Evolutionary conservation across 1,140 invertebrate species (phyloP).

Genomic region (Drosophila kikkawai): DNA sequence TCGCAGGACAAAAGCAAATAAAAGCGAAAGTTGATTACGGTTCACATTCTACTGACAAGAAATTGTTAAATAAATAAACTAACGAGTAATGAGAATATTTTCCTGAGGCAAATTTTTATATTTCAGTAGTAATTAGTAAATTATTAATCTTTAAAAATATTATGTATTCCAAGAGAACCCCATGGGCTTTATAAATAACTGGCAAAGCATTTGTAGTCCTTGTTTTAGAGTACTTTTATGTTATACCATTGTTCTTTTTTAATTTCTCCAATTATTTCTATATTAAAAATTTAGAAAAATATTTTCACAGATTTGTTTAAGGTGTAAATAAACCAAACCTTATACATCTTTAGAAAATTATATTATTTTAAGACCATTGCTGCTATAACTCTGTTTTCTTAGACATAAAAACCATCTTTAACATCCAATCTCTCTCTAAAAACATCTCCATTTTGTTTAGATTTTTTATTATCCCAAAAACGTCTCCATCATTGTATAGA

Average conservation of each 20-base stretch:
- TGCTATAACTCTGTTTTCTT: not conserved
- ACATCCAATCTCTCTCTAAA: not conserved
- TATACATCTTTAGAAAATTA: too few species aligned
- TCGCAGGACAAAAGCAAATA: not conserved
- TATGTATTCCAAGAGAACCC: not conserved
- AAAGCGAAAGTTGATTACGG: slow-evolving; percentile 2
- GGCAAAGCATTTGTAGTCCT: too few species aligned
- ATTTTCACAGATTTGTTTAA: too few species aligned
- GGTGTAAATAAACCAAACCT: too few species aligned
- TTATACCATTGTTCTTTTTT: too few species aligned
- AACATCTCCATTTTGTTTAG: slow-evolving; percentile 18
- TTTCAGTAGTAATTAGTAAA: too few species aligned
- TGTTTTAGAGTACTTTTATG: too few species aligned
- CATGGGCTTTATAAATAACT: not conserved
- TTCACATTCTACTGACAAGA: not conserved
- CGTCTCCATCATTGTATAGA: slow-evolving; percentile 9
- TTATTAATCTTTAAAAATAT: not conserved
- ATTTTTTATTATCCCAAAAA: slow-evolving; percentile 4
- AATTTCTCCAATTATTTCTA: too few species aligned
- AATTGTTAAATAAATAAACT: not conserved
- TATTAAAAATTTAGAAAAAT: too few species aligned
- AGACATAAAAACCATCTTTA: not conserved
- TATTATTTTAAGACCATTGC: not conserved
- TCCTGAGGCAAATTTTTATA: not conserved
- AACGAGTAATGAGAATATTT: not conserved